Conservation (phyloP, 2,797 vertebrate species). For the Falco rusticolus region DNA sequence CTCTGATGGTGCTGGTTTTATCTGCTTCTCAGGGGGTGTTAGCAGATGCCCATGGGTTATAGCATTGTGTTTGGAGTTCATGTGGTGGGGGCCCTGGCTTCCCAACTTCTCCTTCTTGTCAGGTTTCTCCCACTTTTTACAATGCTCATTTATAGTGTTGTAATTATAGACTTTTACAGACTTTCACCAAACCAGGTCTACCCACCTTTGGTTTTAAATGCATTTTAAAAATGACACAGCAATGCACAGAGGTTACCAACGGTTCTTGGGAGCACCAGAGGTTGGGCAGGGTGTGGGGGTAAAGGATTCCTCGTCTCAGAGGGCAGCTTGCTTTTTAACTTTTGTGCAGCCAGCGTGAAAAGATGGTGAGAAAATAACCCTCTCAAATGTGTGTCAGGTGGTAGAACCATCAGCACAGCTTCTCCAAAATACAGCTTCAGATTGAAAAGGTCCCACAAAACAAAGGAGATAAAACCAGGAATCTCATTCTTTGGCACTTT, state of each 20-base stretch:
- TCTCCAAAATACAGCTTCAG: background rate
- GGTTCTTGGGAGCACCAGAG: background rate
- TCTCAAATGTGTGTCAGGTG: background rate
- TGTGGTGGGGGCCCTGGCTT: background rate
- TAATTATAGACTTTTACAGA: background rate
- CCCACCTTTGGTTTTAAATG: background rate
- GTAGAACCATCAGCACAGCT: background rate
- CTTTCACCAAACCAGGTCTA: conserved; percentile 4
- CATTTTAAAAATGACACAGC: background rate
- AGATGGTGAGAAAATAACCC: background rate
- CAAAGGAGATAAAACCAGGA: background rate
- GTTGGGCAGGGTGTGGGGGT: background rate
- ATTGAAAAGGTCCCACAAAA: background rate
- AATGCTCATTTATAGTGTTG: background rate
- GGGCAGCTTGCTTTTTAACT: background rate
- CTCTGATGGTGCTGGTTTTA: background rate
- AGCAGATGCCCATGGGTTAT: background rate
- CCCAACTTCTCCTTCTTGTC: background rate
- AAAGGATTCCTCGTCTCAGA: background rate
- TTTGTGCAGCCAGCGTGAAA: background rate
- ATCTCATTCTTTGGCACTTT: background rate
- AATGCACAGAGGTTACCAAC: background rate
- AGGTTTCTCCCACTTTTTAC: background rate
- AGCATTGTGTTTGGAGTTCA: background rate
- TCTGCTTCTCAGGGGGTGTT: background rate